Evolutionary conservation across 1,140 invertebrate species (phyloP).

Genomic region (Drosophila pseudoananassae): DNA sequence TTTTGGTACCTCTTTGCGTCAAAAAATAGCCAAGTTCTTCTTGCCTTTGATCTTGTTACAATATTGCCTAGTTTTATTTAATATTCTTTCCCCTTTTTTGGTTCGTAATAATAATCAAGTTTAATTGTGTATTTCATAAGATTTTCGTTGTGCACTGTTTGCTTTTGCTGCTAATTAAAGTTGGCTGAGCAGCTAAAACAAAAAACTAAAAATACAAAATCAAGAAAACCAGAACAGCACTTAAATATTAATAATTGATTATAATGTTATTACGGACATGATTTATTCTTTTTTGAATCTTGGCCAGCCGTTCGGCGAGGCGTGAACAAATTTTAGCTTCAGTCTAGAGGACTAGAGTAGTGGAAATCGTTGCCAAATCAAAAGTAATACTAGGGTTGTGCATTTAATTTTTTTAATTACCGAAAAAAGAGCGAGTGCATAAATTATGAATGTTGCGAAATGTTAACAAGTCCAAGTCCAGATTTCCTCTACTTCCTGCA

Average conservation of each 20-base stretch:
- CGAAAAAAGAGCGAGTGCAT: conserved; percentile 51
- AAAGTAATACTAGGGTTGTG: conserved; percentile 44
- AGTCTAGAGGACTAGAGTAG: conserved; percentile 11
- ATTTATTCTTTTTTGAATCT: conserved; percentile 73
- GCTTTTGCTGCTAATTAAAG: conserved; percentile 74
- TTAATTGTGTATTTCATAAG: conserved; percentile 74
- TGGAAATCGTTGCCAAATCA: conserved; percentile 61
- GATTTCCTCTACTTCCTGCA: conserved; percentile 58
- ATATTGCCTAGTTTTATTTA: conserved; percentile 5
- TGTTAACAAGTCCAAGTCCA: conserved; percentile 34
- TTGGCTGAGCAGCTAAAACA: conserved; percentile 17
- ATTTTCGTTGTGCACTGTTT: conserved; percentile 74
- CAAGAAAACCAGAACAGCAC: conserved; percentile 60
- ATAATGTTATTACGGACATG: conserved; percentile 71
- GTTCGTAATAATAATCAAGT: conserved; percentile 51
- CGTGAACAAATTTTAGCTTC: conserved; percentile 44
- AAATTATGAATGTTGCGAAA: conserved; percentile 63
- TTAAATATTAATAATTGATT: conserved; percentile 80
- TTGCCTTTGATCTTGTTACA: conserved; percentile 47
- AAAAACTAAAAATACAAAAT: conserved; percentile 24
- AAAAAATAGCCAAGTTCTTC: not conserved
- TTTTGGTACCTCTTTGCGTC: no score
- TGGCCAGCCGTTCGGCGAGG: conserved; percentile 64
- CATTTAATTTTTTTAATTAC: conserved; percentile 42
- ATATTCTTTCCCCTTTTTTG: conserved; percentile 13